Conservation (phyloP, 2,113 vertebrate species). For the Pavo muticus region DNA sequence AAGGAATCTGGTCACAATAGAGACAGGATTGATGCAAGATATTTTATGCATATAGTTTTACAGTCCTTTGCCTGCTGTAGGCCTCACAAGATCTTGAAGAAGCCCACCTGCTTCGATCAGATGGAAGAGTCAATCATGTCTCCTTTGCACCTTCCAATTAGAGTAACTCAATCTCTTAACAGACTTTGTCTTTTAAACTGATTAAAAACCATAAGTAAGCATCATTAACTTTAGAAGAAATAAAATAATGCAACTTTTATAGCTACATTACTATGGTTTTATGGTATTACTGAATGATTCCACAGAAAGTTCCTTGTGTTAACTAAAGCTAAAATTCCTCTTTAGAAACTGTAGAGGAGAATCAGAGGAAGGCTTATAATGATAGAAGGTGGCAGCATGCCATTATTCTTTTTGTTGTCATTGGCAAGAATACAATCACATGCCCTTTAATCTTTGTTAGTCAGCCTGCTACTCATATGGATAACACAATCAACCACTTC, state of each 20-base stretch:
- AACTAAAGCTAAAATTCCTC: neutral
- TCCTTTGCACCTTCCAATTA: neutral
- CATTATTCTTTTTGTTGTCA: constrained; percentile 44
- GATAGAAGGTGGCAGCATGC: constrained; percentile 25
- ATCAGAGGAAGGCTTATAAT: neutral
- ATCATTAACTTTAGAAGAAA: neutral
- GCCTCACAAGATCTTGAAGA: neutral
- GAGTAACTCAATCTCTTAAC: neutral
- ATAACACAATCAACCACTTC: constrained; percentile 39
- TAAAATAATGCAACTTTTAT: neutral
- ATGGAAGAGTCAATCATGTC: neutral
- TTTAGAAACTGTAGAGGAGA: neutral
- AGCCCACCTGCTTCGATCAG: neutral
- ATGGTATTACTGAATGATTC: neutral
- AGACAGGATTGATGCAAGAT: neutral
- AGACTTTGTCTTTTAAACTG: neutral
- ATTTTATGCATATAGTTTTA: neutral
- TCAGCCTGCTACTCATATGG: constrained; percentile 45
- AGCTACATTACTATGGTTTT: neutral
- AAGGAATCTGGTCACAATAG: neutral
- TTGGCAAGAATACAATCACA: constrained; percentile 41
- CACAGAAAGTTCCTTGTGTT: neutral
- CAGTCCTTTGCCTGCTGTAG: neutral
- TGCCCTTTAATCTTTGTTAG: constrained; percentile 45
- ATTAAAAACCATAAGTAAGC: neutral